phyloP scores from a whole-genome alignment of 2,888 invertebrate species.

The Drosophila robusta region DNA sequence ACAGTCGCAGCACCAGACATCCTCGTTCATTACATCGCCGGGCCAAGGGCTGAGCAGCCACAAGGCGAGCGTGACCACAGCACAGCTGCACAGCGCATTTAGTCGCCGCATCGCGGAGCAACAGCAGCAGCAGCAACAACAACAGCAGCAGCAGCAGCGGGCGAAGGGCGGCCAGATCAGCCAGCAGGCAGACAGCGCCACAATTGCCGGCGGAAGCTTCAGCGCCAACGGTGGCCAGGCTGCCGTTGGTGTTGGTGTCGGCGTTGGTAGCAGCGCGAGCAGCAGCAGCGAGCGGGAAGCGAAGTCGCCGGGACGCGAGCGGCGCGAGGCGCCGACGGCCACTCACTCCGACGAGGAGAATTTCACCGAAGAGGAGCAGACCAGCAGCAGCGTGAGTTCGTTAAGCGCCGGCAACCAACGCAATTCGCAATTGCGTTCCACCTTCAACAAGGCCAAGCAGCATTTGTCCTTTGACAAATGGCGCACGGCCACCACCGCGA shows the following conservation, averaged over 20 bases:
- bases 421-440: slow-evolving; percentile 92
- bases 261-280: slow-evolving; percentile 84
- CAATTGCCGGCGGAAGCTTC: slow-evolving; percentile 84
- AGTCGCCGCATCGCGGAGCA: slow-evolving; percentile 75
- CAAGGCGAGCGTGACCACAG: slow-evolving; percentile 81
- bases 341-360: slow-evolving; percentile 88
- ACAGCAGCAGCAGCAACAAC: slow-evolving; percentile 42
- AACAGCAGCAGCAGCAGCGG: slow-evolving; percentile 60
- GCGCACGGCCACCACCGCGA: slow-evolving; percentile 85
- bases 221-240: slow-evolving; percentile 83
- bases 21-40: slow-evolving; percentile 30
- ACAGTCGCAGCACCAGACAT: slow-evolving; percentile 32
- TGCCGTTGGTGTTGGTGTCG: slow-evolving; percentile 56
- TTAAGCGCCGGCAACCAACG: slow-evolving; percentile 86
- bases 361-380: slow-evolving; percentile 85
- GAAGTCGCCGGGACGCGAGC: slow-evolving; percentile 84
- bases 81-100: slow-evolving; percentile 80
- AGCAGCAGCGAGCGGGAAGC: slow-evolving; percentile 84
- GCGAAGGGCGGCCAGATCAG: slow-evolving; percentile 55
- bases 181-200: slow-evolving; percentile 55
- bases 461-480: slow-evolving; percentile 91
- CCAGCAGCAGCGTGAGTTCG: slow-evolving; percentile 82
- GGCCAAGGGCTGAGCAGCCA: slow-evolving; percentile 20
- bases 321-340: slow-evolving; percentile 46
- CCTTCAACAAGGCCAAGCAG: slow-evolving; percentile 92